These are phyloP conservation scores for Taphrorychus bicolor DNA, from an alignment of 2,888 invertebrate genomes.

Conservation along the genomic window DNA sequence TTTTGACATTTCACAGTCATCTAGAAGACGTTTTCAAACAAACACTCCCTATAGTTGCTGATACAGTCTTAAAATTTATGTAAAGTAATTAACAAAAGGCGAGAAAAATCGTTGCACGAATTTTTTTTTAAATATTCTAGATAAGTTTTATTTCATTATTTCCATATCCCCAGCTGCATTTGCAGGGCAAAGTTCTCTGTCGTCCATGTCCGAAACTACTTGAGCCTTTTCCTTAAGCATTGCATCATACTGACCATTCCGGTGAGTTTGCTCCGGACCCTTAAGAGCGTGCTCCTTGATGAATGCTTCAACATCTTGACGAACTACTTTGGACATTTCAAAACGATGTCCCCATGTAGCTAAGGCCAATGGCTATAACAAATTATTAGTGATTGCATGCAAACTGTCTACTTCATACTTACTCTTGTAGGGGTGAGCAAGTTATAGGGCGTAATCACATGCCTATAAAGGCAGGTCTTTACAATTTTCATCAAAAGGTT, in stretches of 20 bases:
- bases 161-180: background rate
- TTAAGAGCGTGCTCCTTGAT: constrained; percentile 67
- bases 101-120: background rate
- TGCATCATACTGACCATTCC: constrained; percentile 65
- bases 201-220: constrained; percentile 59
- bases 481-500: constrained; percentile 68
- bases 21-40: no score
- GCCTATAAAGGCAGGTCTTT: constrained; percentile 72
- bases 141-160: background rate
- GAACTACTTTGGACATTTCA: constrained; percentile 72
- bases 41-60: no score
- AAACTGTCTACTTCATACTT: constrained; percentile 49
- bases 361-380: constrained; percentile 72
- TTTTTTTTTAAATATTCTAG: background rate
- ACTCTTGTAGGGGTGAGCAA: constrained; percentile 66
- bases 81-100: no score
- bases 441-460: constrained; percentile 78
- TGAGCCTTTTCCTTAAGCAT: constrained; percentile 59
- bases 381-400: background rate
- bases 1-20: no score
- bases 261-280: constrained; percentile 65
- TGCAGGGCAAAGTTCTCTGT: constrained; percentile 60
- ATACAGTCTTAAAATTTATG: no score
- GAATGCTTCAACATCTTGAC: constrained; percentile 65
- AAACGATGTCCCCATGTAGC: constrained; percentile 78